Evolutionary conservation across 2,888 invertebrate species (phyloP).

Genomic region (Caenorhabditis sp.): DNA sequence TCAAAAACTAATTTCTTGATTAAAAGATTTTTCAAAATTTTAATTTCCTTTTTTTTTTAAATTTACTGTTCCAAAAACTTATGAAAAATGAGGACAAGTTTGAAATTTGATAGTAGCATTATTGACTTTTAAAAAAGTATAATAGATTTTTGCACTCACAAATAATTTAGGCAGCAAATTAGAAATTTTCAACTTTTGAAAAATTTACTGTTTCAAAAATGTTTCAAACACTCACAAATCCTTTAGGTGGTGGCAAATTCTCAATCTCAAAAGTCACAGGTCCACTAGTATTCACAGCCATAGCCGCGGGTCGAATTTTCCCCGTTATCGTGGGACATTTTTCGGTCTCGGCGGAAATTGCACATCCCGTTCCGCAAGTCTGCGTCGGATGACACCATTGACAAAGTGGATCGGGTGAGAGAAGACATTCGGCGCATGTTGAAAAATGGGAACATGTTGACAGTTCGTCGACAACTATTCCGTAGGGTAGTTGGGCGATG

Average conservation of each 20-base stretch:
- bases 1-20: too few relatives aligned
- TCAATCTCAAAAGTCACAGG: conserved; percentile 38
- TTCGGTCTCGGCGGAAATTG: conserved; percentile 6
- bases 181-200: conserved; percentile 18
- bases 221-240: conserved; percentile 33
- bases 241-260: conserved; percentile 45
- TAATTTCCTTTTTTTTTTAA: too few relatives aligned
- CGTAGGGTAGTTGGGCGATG: conserved; percentile 31
- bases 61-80: too few relatives aligned
- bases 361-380: conserved; percentile 44
- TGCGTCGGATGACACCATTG: conserved; percentile 73
- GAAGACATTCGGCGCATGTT: conserved; percentile 71
- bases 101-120: too few relatives aligned
- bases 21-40: too few relatives aligned
- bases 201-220: background rate
- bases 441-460: conserved; percentile 69
- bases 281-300: conserved; percentile 30
- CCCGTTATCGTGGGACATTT: conserved; percentile 44
- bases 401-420: conserved; percentile 72
- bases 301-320: conserved; percentile 32
- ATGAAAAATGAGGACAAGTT: too few relatives aligned
- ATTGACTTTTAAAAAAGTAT: too few relatives aligned
- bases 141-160: background rate
- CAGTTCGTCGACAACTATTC: conserved; percentile 63
- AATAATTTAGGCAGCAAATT: background rate